Evolutionary conservation across 2,888 invertebrate genomes (phyloP).

Genomic region (Phrixothrix hirtus): DNA sequence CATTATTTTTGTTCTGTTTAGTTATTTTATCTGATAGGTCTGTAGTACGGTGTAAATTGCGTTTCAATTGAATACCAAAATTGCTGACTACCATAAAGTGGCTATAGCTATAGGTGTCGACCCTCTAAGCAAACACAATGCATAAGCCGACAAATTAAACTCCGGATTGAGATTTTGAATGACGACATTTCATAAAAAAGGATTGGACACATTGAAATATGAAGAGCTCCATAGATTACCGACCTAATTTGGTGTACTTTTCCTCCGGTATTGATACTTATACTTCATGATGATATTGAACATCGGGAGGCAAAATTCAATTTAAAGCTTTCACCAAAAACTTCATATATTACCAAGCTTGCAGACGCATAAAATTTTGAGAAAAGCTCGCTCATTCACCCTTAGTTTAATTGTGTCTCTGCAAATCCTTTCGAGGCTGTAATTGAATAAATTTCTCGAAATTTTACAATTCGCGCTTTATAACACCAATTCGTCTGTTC

Average conservation of each 20-base stretch:
- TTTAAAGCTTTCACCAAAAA: constrained; percentile 18
- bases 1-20: no score
- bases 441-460: constrained; percentile 26
- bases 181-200: constrained; percentile 50
- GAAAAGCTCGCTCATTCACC: constrained; percentile 6
- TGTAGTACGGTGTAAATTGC: constrained; percentile 39
- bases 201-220: constrained; percentile 46
- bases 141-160: constrained; percentile 54
- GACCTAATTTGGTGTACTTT: constrained; percentile 30
- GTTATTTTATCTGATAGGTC: no score
- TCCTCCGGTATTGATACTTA: constrained; percentile 29
- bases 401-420: constrained; percentile 4
- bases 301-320: constrained; percentile 23
- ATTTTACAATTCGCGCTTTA: constrained; percentile 28
- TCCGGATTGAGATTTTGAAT: constrained; percentile 36
- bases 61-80: constrained; percentile 45
- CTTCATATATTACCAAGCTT: constrained; percentile 18
- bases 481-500: constrained; percentile 30
- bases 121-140: constrained; percentile 52
- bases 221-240: constrained; percentile 36
- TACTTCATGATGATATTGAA: constrained; percentile 24
- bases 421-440: constrained; percentile 10
- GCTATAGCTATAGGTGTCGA: constrained; percentile 48
- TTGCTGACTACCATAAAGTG: constrained; percentile 48
- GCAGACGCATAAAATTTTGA: constrained; percentile 12